Evolutionary conservation across 2,888 invertebrate species (phyloP).

Genomic region (Lasioglossum morio): DNA sequence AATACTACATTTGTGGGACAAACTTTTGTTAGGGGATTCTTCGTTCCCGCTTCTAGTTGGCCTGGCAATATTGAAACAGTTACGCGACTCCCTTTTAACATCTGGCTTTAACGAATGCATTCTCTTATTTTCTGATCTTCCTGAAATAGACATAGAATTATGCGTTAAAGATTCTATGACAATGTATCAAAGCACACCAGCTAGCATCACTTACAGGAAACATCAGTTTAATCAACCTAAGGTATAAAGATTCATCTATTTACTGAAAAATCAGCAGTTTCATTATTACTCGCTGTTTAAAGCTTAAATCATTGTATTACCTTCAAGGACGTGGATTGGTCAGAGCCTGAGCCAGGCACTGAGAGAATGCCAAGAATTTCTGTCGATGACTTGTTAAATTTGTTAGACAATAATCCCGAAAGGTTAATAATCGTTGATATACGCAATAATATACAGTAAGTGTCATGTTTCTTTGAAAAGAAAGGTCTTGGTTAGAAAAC

Average conservation of each 20-base stretch:
- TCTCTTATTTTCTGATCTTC: conserved; percentile 98
- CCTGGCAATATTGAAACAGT: conserved; percentile 95
- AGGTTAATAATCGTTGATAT: conserved; percentile 89
- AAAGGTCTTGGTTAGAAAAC: conserved; percentile 25
- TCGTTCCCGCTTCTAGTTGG: conserved; percentile 98
- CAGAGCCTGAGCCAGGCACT: conserved; percentile 79
- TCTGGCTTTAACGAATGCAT: conserved; percentile 99
- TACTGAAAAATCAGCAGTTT: background rate
- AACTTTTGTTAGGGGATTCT: conserved; percentile 95
- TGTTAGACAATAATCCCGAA: conserved; percentile 87
- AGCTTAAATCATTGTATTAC: conserved; percentile 14
- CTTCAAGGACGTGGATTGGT: conserved; percentile 77
- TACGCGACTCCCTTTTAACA: conserved; percentile 92
- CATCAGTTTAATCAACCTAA: conserved; percentile 87
- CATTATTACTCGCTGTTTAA: background rate
- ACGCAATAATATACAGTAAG: conserved; percentile 88
- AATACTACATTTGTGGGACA: conserved; percentile 99
- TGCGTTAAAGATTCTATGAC: conserved; percentile 95
- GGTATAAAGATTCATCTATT: conserved; percentile 61
- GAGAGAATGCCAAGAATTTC: conserved; percentile 90
- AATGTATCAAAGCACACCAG: conserved; percentile 94
- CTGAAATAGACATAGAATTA: conserved; percentile 97
- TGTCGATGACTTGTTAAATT: conserved; percentile 92
- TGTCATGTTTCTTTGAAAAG: conserved; percentile 42
- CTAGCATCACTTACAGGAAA: conserved; percentile 94